Evolutionary conservation across 2,797 vertebrate species (phyloP).

Genomic region (Sternarchorhynchus goeldii): DNA sequence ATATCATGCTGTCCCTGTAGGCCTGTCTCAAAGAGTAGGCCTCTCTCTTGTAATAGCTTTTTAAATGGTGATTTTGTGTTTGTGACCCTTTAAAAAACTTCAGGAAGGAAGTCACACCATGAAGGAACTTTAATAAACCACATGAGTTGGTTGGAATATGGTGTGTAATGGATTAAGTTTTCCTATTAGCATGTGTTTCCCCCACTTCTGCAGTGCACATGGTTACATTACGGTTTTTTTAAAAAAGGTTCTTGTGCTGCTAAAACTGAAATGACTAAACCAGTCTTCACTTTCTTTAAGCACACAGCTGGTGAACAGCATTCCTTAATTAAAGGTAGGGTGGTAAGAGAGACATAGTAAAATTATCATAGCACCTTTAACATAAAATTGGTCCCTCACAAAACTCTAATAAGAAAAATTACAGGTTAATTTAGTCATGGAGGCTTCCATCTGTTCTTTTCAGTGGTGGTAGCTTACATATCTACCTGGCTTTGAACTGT

Average conservation of each 20-base stretch:
- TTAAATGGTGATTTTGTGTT: constrained; percentile 28
- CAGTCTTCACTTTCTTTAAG: neutral
- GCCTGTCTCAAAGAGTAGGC: constrained; percentile 12
- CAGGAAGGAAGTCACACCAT: constrained; percentile 18
- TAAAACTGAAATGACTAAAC: neutral
- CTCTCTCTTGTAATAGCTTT: neutral
- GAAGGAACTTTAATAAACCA: neutral
- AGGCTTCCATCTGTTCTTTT: constrained; percentile 20
- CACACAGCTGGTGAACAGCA: neutral
- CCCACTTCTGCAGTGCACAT: neutral
- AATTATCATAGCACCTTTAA: neutral
- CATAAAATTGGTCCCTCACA: neutral
- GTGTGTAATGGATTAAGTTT: neutral
- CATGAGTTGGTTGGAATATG: neutral
- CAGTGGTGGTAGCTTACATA: neutral
- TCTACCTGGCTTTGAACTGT: constrained; percentile 34
- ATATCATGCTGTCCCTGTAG: constrained; percentile 6
- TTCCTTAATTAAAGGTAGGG: neutral
- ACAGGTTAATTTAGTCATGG: neutral
- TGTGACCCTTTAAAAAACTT: neutral
- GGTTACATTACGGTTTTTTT: neutral
- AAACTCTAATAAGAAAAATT: neutral
- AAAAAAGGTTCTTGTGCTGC: neutral
- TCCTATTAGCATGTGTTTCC: neutral
- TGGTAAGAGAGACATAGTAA: neutral